Evolutionary conservation across 2,888 invertebrate species (phyloP).

Genomic region (Diarsia dahlii): DNA sequence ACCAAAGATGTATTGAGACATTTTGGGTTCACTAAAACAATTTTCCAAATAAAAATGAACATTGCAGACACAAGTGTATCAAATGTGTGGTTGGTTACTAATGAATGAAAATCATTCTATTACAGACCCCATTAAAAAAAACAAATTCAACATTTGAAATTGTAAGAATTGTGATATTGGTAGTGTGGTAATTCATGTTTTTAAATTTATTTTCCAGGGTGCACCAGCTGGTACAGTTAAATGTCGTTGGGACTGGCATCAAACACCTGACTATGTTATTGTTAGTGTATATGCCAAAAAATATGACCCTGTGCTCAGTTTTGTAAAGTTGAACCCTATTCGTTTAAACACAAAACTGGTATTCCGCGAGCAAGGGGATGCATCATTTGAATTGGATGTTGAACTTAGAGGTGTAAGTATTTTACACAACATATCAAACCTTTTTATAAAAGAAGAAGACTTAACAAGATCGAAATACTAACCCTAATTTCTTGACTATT

Average conservation of each 20-base stretch:
- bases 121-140: neutral
- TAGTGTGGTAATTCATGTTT: neutral
- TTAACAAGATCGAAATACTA: neutral
- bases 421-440: neutral
- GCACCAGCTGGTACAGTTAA: constrained; percentile 89
- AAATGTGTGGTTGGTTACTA: no score
- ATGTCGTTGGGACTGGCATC: constrained; percentile 99
- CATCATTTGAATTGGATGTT: constrained; percentile 93
- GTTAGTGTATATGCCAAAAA: constrained; percentile 98
- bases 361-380: constrained; percentile 94
- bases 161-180: neutral
- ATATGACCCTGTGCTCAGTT: constrained; percentile 94
- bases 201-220: constrained; percentile 78
- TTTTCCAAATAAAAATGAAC: no score
- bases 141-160: neutral
- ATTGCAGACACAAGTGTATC: no score
- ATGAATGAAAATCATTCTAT: no score
- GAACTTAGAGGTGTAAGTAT: constrained; percentile 95
- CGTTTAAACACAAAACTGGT: constrained; percentile 93
- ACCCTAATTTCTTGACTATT: constrained; percentile 58
- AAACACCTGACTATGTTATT: constrained; percentile 96
- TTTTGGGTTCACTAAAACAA: no score
- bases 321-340: constrained; percentile 96
- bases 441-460: neutral
- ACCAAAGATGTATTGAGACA: neutral